Conservation (phyloP, 92 coral and sea anemone species). For the Heliopora coerulea region DNA sequence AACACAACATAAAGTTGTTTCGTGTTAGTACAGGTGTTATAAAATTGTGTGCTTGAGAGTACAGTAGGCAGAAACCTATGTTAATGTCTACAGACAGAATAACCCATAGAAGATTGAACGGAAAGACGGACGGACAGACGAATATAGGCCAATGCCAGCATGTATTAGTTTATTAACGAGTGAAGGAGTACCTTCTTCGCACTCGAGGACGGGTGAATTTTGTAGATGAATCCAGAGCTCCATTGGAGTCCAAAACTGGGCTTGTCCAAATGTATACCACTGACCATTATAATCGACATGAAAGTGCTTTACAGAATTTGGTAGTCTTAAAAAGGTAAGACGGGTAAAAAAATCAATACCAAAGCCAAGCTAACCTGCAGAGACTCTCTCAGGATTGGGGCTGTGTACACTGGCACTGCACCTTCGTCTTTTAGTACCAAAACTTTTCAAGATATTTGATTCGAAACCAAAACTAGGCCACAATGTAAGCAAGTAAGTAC, state of each 20-base stretch:
- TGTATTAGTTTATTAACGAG: neutral
- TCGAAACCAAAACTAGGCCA: no score
- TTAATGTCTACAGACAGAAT: neutral
- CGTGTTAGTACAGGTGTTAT: no score
- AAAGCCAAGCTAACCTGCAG: no score
- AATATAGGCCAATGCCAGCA: neutral
- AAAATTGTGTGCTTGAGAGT: no score
- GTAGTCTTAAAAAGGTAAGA: neutral
- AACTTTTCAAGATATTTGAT: no score
- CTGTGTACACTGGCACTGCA: no score
- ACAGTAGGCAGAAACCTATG: no score
- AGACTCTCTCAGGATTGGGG: no score
- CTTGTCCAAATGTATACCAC: conserved; percentile 20
- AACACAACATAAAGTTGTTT: no score
- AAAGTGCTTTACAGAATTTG: conserved; percentile 27
- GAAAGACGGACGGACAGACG: neutral
- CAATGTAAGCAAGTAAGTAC: no score
- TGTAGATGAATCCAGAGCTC: conserved; percentile 26
- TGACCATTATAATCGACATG: conserved; percentile 7
- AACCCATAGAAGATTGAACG: neutral
- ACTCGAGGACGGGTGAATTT: conserved; percentile 30
- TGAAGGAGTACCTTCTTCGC: conserved; percentile 37
- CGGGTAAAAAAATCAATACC: no score
- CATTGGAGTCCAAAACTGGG: conserved; percentile 20
- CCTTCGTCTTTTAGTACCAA: no score